Base-by-base conservation (phyloP, 2,113 vertebrate species). In the Agapornis roseicollis region DNA sequence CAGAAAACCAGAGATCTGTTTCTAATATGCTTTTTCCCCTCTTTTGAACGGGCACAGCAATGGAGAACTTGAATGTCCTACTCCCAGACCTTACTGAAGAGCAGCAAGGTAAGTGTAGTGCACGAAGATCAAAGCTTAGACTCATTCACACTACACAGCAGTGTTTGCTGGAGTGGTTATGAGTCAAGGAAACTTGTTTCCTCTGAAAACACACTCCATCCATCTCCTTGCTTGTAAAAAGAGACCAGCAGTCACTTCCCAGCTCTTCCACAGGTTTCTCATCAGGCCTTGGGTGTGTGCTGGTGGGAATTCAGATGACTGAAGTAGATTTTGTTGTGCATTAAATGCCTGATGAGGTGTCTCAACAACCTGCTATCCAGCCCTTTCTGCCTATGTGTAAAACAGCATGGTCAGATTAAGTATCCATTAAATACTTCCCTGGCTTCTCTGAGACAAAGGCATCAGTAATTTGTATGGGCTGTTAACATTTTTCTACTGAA, bases 21-120 rank as follows among this genome's bases (percentile, higher is more conserved):
- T 72, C 35, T 81, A 72, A 60, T 63, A 33, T 7, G 22, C 11
- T 52, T 78, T 80, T 81, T 74, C 33, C 79, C 18, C 22, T 20
- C 29, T 68, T 90, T 94, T 1, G 3, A 82, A 85, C 80, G 97
- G 96, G 46, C 13, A 37, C 46, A 35, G 72, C 68, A 49, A 98
- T 97, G 97, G 94, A 93, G 69, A 85, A 78, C 44, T 55, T 85
- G 42, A 74, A 85, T 52, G 41, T 90, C 53, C 39, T 22, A 0
- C 8, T 94, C 47, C 47, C 92, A 65, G 58, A 85, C 56, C 82
- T 95, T 52, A 89, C 71, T 72, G 66, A 85, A 83, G 91, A 95
- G 17, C 77, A 97, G 55, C 73, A 93, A 97, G 97, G 97, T 97
- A 90, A 92, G 69, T 16, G 17, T 8, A 33, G 58, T 16, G 13